A percentile compares a stretch with the other conserved stretches of the same genome.
Conservation (phyloP, 1,140 invertebrate genomes). For the Pseudoatta argentina region DNA sequence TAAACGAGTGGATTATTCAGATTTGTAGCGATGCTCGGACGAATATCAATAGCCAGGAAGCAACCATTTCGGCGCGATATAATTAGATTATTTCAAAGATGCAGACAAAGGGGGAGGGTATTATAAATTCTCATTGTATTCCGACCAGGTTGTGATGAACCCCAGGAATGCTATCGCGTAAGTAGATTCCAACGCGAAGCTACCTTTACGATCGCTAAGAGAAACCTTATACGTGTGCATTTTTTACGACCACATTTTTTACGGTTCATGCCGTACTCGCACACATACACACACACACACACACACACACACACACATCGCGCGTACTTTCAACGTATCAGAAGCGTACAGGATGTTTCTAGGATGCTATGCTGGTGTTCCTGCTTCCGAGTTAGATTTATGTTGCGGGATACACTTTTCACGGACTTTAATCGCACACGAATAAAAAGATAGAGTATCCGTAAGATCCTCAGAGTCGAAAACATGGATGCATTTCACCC, state of each 20-base stretch:
- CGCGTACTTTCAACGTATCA: slow-evolving; percentile 13
- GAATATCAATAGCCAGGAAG: slow-evolving; percentile 23
- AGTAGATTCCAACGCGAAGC: slow-evolving; percentile 50
- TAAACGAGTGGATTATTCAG: not conserved
- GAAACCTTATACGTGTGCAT: slow-evolving; percentile 53
- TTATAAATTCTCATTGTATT: slow-evolving; percentile 46
- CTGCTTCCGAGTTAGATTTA: slow-evolving; percentile 65
- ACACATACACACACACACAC: not conserved
- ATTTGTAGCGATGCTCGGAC: slow-evolving; percentile 1
- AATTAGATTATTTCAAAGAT: slow-evolving; percentile 22
- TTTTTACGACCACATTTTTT: slow-evolving; percentile 69
- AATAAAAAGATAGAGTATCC: slow-evolving; percentile 40
- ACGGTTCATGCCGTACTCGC: slow-evolving; percentile 25
- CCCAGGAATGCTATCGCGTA: not conserved
- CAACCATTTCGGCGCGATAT: not conserved
- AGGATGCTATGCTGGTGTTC: slow-evolving; percentile 51
- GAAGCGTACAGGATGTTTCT: slow-evolving; percentile 38
- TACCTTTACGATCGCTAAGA: slow-evolving; percentile 67
- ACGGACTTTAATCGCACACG: slow-evolving; percentile 63
- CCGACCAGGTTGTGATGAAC: slow-evolving; percentile 34
- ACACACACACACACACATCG: not conserved
- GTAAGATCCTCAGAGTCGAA: not conserved
- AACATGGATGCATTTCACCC: not conserved
- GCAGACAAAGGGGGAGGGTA: no score
- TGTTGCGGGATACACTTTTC: slow-evolving; percentile 51